Conservation (phyloP, 1,140 invertebrate genomes). For the Platorchestia sp. region DNA sequence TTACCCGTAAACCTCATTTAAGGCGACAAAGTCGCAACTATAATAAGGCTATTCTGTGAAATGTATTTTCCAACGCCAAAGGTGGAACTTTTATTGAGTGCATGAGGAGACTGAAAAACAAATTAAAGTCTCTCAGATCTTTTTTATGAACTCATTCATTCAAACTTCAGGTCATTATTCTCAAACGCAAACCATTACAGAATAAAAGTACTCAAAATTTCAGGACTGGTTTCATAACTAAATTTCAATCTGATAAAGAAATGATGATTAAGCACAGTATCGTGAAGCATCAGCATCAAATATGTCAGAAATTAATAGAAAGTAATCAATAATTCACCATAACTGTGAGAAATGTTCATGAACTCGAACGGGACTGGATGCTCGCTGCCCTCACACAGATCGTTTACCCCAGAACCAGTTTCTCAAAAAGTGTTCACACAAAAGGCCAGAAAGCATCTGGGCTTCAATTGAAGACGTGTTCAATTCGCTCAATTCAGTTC, state of each 20-base stretch:
- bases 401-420: not conserved
- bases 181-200: not conserved
- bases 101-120: no score
- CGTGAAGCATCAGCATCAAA: not conserved
- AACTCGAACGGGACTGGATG: not conserved
- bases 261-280: not conserved
- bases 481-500: not conserved
- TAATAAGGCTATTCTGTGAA: no score
- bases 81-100: no score
- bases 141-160: no score
- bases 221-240: not conserved
- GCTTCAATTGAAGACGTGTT: not conserved
- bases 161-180: not conserved
- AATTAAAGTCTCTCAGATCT: no score
- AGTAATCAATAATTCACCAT: not conserved
- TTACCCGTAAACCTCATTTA: no score
- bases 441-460: not conserved
- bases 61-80: no score
- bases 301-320: not conserved
- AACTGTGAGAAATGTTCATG: not conserved
- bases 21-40: no score
- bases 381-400: not conserved
- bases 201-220: not conserved
- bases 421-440: not conserved
- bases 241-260: not conserved